phyloP scores from a whole-genome alignment of 2,888 invertebrate genomes.

The Baccha elongata region DNA sequence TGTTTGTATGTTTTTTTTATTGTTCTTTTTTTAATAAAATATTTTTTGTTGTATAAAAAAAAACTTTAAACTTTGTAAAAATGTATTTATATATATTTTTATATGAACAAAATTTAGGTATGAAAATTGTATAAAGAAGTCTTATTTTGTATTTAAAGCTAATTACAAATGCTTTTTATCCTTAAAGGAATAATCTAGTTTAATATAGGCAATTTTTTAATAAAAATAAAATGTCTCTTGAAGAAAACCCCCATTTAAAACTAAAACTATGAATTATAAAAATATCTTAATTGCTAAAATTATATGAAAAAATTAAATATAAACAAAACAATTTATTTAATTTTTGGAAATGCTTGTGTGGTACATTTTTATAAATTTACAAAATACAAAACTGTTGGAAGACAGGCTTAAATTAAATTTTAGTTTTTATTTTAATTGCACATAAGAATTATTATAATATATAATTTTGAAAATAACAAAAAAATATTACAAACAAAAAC shows the following conservation, averaged over 20 bases:
- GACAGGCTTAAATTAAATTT: slow-evolving; percentile 25
- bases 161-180: slow-evolving; percentile 28
- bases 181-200: slow-evolving; percentile 54
- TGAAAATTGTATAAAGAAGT: slow-evolving; percentile 7
- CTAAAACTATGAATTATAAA: too few species aligned
- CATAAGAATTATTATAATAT: too few species aligned
- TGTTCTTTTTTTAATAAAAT: too few species aligned
- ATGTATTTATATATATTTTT: neutral
- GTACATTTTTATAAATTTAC: slow-evolving; percentile 13
- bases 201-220: neutral
- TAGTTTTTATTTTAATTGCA: slow-evolving; percentile 15
- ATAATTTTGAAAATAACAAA: slow-evolving; percentile 32
- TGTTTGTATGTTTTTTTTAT: too few species aligned
- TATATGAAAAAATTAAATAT: too few species aligned
- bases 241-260: slow-evolving; percentile 37
- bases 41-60: too few species aligned
- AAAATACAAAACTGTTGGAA: slow-evolving; percentile 33
- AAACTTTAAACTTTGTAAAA: neutral
- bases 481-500: slow-evolving; percentile 3
- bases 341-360: slow-evolving; percentile 9
- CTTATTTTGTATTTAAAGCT: slow-evolving; percentile 43
- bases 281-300: too few species aligned
- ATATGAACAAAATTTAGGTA: neutral
- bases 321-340: too few species aligned
- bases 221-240: slow-evolving; percentile 37